phyloP scores from a whole-genome alignment of 1,140 invertebrate genomes.

The Anagrus nilaparvatae region DNA sequence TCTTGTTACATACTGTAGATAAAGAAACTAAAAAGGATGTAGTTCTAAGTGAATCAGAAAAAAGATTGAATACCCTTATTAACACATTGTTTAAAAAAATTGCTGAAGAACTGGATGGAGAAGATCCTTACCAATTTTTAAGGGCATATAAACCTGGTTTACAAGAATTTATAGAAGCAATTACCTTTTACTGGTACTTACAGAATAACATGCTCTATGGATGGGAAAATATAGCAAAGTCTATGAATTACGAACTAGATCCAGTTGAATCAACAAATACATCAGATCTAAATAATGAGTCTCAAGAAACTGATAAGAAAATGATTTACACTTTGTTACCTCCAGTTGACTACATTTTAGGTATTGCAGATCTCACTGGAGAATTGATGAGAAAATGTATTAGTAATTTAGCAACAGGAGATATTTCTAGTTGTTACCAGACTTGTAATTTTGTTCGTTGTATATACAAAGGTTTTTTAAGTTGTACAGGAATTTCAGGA shows the following conservation, averaged over 20 bases:
- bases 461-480: constrained; percentile 62
- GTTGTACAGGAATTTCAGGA: constrained; percentile 42
- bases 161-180: constrained; percentile 82
- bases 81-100: constrained; percentile 54
- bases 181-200: constrained; percentile 64
- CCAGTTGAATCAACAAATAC: constrained; percentile 13
- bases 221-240: constrained; percentile 41
- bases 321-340: constrained; percentile 36
- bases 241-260: constrained; percentile 37
- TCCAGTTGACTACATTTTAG: constrained; percentile 67
- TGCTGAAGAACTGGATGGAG: constrained; percentile 58
- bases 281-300: constrained; percentile 1
- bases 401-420: constrained; percentile 66
- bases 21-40: constrained; percentile 48
- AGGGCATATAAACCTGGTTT: constrained; percentile 66
- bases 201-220: constrained; percentile 33
- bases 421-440: constrained; percentile 63
- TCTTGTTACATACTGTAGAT: constrained; percentile 66
- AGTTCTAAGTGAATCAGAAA: constrained; percentile 56
- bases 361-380: constrained; percentile 78
- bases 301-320: neutral
- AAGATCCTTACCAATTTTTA: constrained; percentile 65
- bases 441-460: constrained; percentile 61
- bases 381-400: constrained; percentile 85
- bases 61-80: constrained; percentile 50